Evolutionary conservation across 2,113 vertebrate species (phyloP).

Genomic region (Phylloscopus whistleri): DNA sequence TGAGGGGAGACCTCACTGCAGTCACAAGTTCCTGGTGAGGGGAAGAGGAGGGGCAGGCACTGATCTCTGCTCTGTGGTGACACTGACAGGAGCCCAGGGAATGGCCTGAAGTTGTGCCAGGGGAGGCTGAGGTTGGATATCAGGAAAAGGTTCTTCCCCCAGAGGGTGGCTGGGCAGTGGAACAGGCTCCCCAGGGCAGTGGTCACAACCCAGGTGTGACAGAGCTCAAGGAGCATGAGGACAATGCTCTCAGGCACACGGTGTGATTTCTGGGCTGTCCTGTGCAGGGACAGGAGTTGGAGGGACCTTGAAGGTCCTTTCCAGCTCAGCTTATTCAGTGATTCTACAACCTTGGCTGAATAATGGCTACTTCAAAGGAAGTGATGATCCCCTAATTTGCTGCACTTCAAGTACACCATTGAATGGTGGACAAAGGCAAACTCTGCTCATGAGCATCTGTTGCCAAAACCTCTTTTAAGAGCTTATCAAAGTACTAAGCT

Average conservation of each 20-base stretch:
- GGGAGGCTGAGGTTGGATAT: too few species aligned
- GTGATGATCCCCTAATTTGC: not conserved
- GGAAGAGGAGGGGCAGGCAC: too few species aligned
- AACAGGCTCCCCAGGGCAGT: not conserved
- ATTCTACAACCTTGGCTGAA: not conserved
- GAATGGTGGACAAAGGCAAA: not conserved
- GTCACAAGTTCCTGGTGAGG: too few species aligned
- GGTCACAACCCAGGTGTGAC: not conserved
- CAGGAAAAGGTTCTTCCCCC: too few species aligned
- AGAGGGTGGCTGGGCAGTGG: too few species aligned
- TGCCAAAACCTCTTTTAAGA: not conserved
- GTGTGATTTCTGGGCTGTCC: not conserved
- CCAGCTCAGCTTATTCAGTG: not conserved
- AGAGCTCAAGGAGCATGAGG: rapidly evolving
- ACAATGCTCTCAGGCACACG: rapidly evolving
- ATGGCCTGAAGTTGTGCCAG: too few species aligned
- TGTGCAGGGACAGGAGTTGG: not conserved
- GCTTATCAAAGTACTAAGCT: not conserved
- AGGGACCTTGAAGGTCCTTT: not conserved
- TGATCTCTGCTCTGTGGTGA: too few species aligned
- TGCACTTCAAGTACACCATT: not conserved
- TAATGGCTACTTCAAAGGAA: not conserved
- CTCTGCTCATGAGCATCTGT: not conserved
- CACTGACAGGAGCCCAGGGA: too few species aligned
- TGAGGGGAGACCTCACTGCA: too few species aligned